Conservation (phyloP, 1,140 invertebrate genomes). For the Dinoponera quadriceps region DNA sequence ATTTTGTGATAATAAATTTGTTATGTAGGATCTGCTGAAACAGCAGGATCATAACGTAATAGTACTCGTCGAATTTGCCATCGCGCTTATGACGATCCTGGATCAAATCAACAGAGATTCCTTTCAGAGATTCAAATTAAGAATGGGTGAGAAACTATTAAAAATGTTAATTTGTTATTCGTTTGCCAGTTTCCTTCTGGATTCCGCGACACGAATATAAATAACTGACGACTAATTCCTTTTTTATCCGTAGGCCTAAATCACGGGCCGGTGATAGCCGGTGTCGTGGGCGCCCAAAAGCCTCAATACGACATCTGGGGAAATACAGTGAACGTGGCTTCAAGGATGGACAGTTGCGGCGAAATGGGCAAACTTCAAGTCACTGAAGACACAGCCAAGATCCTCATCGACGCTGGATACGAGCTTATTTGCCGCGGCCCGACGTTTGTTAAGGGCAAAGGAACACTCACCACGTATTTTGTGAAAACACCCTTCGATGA, state of each 20-base stretch:
- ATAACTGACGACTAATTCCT: neutral
- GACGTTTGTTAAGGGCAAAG: constrained; percentile 97
- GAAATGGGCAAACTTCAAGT: constrained; percentile 94
- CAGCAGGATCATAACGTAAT: constrained; percentile 95
- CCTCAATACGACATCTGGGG: constrained; percentile 99
- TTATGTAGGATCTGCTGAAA: constrained; percentile 88
- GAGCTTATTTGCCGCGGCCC: constrained; percentile 94
- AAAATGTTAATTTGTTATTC: neutral
- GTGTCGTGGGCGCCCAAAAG: constrained; percentile 97
- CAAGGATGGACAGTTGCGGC: constrained; percentile 98
- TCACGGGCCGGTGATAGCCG: constrained; percentile 97
- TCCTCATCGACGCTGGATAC: constrained; percentile 93
- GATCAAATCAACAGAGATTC: constrained; percentile 98
- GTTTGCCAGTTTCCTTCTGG: neutral
- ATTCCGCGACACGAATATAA: neutral
- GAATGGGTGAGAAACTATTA: constrained; percentile 90
- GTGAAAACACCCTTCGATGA: constrained; percentile 92
- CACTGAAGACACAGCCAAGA: constrained; percentile 95
- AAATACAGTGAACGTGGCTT: constrained; percentile 98
- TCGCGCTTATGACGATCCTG: constrained; percentile 95
- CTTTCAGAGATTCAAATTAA: constrained; percentile 97
- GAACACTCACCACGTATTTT: constrained; percentile 96
- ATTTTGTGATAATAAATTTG: no score
- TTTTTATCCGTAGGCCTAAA: constrained; percentile 90
- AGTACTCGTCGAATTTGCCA: constrained; percentile 96